Base-by-base conservation (phyloP, 2,888 invertebrate genomes). In the Rotaria magnacalcarata region DNA sequence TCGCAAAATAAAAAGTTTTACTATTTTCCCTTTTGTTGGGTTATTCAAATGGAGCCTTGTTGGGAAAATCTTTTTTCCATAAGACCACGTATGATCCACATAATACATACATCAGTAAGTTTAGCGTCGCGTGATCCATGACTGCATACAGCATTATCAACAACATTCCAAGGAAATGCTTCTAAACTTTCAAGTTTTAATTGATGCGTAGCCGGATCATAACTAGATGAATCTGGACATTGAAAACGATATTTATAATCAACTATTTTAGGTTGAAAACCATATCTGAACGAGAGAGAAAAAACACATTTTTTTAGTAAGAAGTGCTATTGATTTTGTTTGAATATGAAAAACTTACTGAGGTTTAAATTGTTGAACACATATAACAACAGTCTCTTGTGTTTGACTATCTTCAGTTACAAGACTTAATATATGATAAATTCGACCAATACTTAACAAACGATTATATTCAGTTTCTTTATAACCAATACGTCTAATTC, bases 221-320 rank as follows among this genome's bases (percentile, higher is more conserved):
- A 89, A 0, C 90, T 90, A 88, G 91, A 91, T 0, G 91, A 91
- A n/a, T 86, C 85, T 41, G 86, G 87, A 54, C 89, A 90, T 88
- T 90, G 90, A 88, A 91, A 90, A n/a, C 91, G 89, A 87, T 91
- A 91, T 75, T 89, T 88, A 88, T 91, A 91, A 0, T 94, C 95
- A 88, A 95, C 94, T 90, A 95, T 95, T 91, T 96, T 89, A 10
- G 47, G 47, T 47, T 43, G 80, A 80, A n/a, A 47, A 11, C 6
- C 11, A 43, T 43, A 10, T 47, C 80, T 80, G 8, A 80, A 80
- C 10, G 47, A 24, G 21, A 34, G 10, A 27, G 19, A 67, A 27
- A 14, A 27, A 27, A 27, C 5, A 27, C 8, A 67, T 10, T 16
- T 2, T 2, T 3, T n/a, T 4, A 67, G 3, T 5, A 58, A 58